Percentiles rank a stretch among this genome's conserved stretches.
These are phyloP conservation scores for Agrochola lota DNA, from an alignment of 2,888 invertebrate genomes.

Conservation along the genomic window DNA sequence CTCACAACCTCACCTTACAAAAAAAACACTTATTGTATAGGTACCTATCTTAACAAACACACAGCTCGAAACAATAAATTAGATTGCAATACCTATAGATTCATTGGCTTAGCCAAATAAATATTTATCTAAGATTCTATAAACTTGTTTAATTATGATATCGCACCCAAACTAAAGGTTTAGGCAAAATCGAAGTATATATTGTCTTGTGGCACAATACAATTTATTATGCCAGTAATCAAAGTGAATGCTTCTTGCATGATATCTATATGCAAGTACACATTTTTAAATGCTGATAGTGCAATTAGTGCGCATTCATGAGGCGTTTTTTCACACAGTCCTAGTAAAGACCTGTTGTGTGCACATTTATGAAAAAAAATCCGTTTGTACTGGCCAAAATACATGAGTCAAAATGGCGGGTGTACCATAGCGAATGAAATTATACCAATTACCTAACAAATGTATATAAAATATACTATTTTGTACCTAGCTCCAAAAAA, in stretches of 20 bases:
- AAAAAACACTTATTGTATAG: constrained; percentile 56
- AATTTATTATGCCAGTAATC: background rate
- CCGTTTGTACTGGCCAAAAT: background rate
- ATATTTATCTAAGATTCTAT: constrained; percentile 62
- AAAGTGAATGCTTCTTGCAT: constrained; percentile 3
- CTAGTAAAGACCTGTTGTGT: background rate
- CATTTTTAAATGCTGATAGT: background rate
- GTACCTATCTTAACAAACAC: constrained; percentile 58
- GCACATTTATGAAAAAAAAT: background rate
- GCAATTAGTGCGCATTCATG: background rate
- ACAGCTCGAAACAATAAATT: constrained; percentile 69
- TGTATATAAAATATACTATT: too few relatives aligned
- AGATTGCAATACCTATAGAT: constrained; percentile 46
- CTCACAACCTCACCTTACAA: constrained; percentile 68
- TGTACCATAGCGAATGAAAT: too few relatives aligned
- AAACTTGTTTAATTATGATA: constrained; percentile 52
- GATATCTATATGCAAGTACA: background rate
- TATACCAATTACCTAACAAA: too few relatives aligned
- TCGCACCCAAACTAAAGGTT: constrained; percentile 4
- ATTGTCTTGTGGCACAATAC: background rate
- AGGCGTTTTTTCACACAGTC: background rate
- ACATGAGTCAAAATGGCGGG: too few relatives aligned
- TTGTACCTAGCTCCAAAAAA: too few relatives aligned
- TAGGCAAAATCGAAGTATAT: background rate
- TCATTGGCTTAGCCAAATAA: constrained; percentile 74